Percentiles rank a stretch among this genome's conserved stretches.
These are phyloP conservation scores for Mionectes macconnelli DNA, from an alignment of 2,113 vertebrate genomes.

Conservation along the genomic window DNA sequence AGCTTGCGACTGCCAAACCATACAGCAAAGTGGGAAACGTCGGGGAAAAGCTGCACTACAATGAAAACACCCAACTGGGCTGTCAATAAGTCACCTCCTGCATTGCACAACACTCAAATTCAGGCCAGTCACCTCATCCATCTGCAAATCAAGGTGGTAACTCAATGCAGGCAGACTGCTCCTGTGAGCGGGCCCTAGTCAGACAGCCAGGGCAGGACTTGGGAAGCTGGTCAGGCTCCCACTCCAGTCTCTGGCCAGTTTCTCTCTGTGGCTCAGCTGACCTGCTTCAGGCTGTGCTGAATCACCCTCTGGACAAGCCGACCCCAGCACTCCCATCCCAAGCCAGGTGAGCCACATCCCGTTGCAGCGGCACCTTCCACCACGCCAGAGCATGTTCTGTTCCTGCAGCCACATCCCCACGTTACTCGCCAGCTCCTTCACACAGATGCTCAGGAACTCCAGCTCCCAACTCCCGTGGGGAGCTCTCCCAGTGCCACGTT, in stretches of 20 bases:
- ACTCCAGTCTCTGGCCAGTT: not conserved
- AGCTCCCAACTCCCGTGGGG: not conserved
- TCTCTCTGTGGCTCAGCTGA: not conserved
- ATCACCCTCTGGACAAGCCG: fast-evolving
- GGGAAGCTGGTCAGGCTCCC: not conserved
- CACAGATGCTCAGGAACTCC: fast-evolving
- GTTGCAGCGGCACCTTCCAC: fast-evolving
- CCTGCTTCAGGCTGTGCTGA: not conserved
- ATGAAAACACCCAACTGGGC: fast-evolving
- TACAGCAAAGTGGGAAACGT: fast-evolving
- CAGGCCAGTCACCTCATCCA: not conserved
- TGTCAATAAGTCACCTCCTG: not conserved
- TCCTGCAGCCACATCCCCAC: not conserved
- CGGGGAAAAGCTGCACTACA: fast-evolving
- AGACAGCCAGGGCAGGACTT: not conserved
- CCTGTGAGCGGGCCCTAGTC: not conserved
- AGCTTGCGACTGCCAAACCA: not conserved
- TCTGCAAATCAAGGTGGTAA: not conserved
- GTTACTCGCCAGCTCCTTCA: fast-evolving
- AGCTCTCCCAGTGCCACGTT: fast-evolving
- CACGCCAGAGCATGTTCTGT: fast-evolving
- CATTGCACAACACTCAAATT: fast-evolving
- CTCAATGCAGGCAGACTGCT: not conserved
- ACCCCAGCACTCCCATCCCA: not conserved
- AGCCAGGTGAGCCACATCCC: not conserved